Evolutionary conservation across 2,888 invertebrate genomes (phyloP), one percentile per base, ranked within the genome.

Genomic region (Drosophila koepferae): DNA sequence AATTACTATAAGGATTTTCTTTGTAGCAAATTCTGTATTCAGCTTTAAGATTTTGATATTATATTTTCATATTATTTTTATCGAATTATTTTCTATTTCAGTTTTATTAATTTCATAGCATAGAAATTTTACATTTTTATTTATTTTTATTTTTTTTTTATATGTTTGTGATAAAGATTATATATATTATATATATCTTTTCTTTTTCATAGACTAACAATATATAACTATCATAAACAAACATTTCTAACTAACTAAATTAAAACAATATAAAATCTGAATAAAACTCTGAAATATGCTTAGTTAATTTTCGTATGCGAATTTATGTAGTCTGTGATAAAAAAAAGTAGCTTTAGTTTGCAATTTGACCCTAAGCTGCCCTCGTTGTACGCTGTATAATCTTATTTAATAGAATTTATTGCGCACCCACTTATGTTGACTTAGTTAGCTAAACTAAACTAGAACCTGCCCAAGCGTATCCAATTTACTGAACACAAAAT

Each of bases 371-470:
- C 9, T 41, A 20, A 46, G 54, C 59, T 64, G 31, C 64, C 72
- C 73, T 73, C 73, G 73, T 28, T 20, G 23, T 46, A 18, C 34
- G 59, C 56, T 62, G 53, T 54, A 34, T 46, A 48, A 54, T 58
- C 44, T 65, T 46, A 59, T 54, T 48, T 51, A 48, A 20, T 68
- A 44, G 55, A 73, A 61, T 58, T 66, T 66, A 68, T 18, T 40
- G 60, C 67, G 60, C 77, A 68, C 40, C 54, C 23, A 40, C 74
- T 65, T 63, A 34, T 77, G 66, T 77, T 77, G 77, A 77, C 65
- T 74, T 49, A 63, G 71, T 70, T 65, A 56, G 70, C 70, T 66
- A 59, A 73, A 70, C 70, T 71, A 68, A 73, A 54, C 61, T 68
- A 46, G 36, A 40, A 46, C 46, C 58, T 51, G 58, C n/a, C 73